phyloP scores from a whole-genome alignment of 2,113 vertebrate species.

The Caranx ignobilis region DNA sequence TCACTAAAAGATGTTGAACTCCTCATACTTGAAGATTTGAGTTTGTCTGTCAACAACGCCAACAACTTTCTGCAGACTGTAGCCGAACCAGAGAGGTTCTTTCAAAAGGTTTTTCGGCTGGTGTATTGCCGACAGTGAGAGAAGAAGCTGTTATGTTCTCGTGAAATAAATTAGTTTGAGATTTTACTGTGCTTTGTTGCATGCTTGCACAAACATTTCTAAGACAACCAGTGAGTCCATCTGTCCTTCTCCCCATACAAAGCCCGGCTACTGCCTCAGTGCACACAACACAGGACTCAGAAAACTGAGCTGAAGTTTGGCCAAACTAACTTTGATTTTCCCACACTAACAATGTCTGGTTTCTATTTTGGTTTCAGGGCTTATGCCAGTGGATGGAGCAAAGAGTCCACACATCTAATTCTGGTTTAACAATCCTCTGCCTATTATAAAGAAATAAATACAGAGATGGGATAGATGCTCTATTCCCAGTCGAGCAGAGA shows the following conservation, averaged over 20 bases:
- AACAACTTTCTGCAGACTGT: neutral
- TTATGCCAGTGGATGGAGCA: neutral
- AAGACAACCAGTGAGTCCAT: constrained; percentile 37
- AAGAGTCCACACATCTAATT: neutral
- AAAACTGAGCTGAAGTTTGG: constrained; percentile 17
- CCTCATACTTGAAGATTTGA: neutral
- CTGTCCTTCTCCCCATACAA: constrained; percentile 38
- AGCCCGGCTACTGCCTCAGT: constrained; percentile 6
- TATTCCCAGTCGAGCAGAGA: too few species aligned
- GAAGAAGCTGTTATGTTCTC: constrained; percentile 18
- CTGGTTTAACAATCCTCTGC: neutral
- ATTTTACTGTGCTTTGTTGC: constrained; percentile 38
- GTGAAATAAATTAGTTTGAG: constrained; percentile 28
- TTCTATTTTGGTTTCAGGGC: neutral
- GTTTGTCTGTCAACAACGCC: neutral
- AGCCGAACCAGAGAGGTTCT: constrained; percentile 2
- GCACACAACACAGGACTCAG: constrained; percentile 5
- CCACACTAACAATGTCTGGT: neutral
- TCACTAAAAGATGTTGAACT: too few species aligned
- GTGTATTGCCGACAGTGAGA: constrained; percentile 22
- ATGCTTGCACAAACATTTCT: constrained; percentile 30
- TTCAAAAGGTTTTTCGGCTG: neutral
- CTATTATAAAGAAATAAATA: neutral
- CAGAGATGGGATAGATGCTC: too few species aligned
- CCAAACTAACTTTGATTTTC: neutral